These are phyloP conservation scores for Triplophysa rosa DNA, from an alignment of 2,113 vertebrate genomes.

Conservation along the genomic window DNA sequence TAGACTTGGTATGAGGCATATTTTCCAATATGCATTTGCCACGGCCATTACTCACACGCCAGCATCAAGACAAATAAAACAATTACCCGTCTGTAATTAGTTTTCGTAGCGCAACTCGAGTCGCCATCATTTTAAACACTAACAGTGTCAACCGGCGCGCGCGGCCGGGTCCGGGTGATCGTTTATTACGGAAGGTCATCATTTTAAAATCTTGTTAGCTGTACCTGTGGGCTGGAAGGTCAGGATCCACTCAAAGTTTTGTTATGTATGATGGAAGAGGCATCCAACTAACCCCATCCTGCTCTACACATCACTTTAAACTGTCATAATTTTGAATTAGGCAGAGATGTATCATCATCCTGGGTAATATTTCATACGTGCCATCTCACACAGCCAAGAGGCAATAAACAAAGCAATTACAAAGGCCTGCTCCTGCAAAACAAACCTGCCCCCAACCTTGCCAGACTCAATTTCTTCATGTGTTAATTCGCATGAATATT, in stretches of 20 bases:
- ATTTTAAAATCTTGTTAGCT: conserved; percentile 70
- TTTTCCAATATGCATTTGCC: conserved; percentile 51
- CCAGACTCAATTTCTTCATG: conserved; percentile 64
- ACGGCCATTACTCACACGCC: conserved; percentile 37
- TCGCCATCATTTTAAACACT: conserved; percentile 38
- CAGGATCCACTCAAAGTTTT: conserved; percentile 57
- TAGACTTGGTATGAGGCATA: conserved; percentile 42
- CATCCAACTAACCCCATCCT: conserved; percentile 9
- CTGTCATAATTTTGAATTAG: conserved; percentile 73
- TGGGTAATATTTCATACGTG: conserved; percentile 74
- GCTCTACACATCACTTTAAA: conserved; percentile 60
- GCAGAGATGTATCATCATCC: conserved; percentile 72
- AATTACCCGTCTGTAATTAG: conserved; percentile 57
- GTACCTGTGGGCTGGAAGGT: conserved; percentile 70
- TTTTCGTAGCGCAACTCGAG: conserved; percentile 48
- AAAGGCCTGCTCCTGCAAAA: conserved; percentile 56
- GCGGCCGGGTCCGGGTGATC: conserved; percentile 44
- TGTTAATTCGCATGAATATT: conserved; percentile 73
- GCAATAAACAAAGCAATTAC: conserved; percentile 77
- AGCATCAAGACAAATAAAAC: conserved; percentile 56
- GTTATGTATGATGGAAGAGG: conserved; percentile 3
- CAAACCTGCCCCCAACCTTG: conserved; percentile 66
- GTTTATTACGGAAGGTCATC: conserved; percentile 62
- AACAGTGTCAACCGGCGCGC: conserved; percentile 27
- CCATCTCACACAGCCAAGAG: conserved; percentile 67